Evolutionary conservation across 2,888 invertebrate species (phyloP).

Genomic region (Carpatolechia fugitivella): DNA sequence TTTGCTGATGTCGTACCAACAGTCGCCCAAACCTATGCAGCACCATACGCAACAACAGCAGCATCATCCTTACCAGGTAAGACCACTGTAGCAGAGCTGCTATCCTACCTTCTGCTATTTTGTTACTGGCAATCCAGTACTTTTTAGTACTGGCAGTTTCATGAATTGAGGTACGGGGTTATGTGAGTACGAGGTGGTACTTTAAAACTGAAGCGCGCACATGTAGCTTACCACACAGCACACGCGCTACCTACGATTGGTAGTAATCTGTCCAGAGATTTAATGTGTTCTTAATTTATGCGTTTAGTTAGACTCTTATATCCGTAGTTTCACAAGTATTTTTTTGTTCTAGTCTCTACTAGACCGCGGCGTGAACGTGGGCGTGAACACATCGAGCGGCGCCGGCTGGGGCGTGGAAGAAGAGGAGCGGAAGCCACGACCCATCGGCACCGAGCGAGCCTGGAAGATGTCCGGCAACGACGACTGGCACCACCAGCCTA

Average conservation of each 20-base stretch:
- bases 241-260: too few relatives aligned
- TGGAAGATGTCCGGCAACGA: conserved; percentile 80
- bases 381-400: conserved; percentile 28
- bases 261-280: too few relatives aligned
- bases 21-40: conserved; percentile 66
- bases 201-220: too few relatives aligned
- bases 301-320: too few relatives aligned
- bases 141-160: too few relatives aligned
- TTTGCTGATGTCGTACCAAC: conserved; percentile 73
- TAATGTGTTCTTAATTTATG: background rate
- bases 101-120: too few relatives aligned
- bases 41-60: conserved; percentile 68
- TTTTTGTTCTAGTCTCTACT: conserved; percentile 55
- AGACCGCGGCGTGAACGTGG: conserved; percentile 51
- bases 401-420: conserved; percentile 57
- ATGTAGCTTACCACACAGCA: too few relatives aligned
- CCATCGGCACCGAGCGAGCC: conserved; percentile 91
- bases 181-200: too few relatives aligned
- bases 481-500: conserved; percentile 55
- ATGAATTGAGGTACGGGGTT: too few relatives aligned
- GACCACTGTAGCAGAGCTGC: background rate
- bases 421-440: conserved; percentile 82
- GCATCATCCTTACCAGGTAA: conserved; percentile 68
- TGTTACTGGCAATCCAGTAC: too few relatives aligned
- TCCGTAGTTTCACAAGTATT: background rate